phyloP scores from a whole-genome alignment of 1,140 invertebrate genomes.

The Pogonomyrmex californicus region DNA sequence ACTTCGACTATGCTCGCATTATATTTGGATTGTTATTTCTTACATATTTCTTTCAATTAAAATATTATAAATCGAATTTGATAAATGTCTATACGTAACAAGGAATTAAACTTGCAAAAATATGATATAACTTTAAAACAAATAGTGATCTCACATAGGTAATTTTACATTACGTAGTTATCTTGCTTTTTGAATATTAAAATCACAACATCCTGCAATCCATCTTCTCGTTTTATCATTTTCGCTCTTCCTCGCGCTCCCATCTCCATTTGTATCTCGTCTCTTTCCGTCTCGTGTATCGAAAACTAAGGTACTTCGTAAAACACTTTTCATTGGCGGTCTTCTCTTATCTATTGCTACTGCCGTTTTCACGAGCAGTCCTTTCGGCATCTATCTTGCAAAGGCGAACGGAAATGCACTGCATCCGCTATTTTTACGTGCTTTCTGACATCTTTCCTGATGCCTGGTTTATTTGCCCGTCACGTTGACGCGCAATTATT shows the following conservation, averaged over 20 bases:
- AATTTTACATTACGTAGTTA: not conserved
- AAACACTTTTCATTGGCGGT: conserved; percentile 10
- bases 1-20: too few relatives aligned
- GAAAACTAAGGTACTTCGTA: not conserved
- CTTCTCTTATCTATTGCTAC: conserved; percentile 2
- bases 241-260: not conserved
- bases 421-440: conserved; percentile 35
- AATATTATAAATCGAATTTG: too few relatives aligned
- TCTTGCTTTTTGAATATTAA: not conserved
- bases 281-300: not conserved
- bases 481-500: conserved; percentile 50
- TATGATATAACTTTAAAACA: not conserved
- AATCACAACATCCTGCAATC: not conserved
- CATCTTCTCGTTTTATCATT: not conserved
- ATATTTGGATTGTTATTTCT: too few relatives aligned
- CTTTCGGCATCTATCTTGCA: not conserved
- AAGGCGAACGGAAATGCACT: not conserved
- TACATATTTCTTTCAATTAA: too few relatives aligned
- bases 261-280: not conserved
- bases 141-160: not conserved
- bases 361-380: not conserved
- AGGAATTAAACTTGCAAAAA: not conserved
- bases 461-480: conserved; percentile 26
- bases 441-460: conserved; percentile 4
- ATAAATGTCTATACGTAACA: not conserved